Percentiles rank a stretch among this genome's conserved stretches.
Conservation (phyloP, 2,888 invertebrate genomes). For the Agrochola litura region DNA sequence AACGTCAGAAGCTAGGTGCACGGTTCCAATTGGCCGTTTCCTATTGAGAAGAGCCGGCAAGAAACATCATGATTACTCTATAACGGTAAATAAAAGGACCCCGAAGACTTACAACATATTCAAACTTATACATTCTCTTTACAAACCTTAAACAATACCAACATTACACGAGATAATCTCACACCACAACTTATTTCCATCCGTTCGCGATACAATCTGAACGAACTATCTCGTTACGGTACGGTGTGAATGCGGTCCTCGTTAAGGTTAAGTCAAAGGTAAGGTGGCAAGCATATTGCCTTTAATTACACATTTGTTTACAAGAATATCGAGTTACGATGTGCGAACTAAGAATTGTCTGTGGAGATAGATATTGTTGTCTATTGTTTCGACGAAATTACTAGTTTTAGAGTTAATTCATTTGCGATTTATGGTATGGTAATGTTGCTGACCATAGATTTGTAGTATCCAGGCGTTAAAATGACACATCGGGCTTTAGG, state of each 20-base stretch:
- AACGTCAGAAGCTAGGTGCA: neutral
- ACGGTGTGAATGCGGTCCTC: slow-evolving; percentile 57
- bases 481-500: too few species aligned
- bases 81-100: neutral
- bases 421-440: neutral
- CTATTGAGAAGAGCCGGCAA: neutral
- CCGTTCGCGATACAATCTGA: slow-evolving; percentile 48
- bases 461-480: neutral
- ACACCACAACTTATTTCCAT: slow-evolving; percentile 30
- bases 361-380: slow-evolving; percentile 14
- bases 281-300: slow-evolving; percentile 39
- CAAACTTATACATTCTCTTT: neutral
- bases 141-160: slow-evolving; percentile 17
- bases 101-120: neutral
- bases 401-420: neutral
- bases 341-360: slow-evolving; percentile 42
- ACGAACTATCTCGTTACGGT: slow-evolving; percentile 51
- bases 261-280: slow-evolving; percentile 58
- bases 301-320: slow-evolving; percentile 63
- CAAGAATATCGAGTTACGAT: slow-evolving; percentile 49
- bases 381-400: slow-evolving; percentile 24
- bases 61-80: neutral
- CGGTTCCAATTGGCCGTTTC: neutral
- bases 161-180: slow-evolving; percentile 38
- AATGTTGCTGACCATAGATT: neutral